Percentiles rank a stretch among this genome's conserved stretches.
Evolutionary conservation across 1,140 invertebrate species (phyloP).

Genomic region (Subanguina moxae): DNA sequence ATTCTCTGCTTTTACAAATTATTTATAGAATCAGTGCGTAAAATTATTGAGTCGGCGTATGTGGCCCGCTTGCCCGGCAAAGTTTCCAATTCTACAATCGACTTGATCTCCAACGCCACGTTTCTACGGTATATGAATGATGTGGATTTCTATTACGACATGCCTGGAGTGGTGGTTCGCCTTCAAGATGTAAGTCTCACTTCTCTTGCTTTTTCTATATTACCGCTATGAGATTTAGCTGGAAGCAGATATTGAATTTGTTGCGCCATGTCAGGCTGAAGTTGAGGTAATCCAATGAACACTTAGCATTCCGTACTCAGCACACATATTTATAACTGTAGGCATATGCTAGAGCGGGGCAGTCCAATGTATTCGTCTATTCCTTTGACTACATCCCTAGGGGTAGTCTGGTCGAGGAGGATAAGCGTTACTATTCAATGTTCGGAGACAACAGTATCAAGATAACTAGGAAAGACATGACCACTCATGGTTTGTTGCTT

Average conservation of each 20-base stretch:
- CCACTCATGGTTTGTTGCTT: slow-evolving; percentile 21
- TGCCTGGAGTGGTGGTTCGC: slow-evolving; percentile 47
- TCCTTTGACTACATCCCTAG: slow-evolving; percentile 58
- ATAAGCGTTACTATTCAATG: slow-evolving; percentile 42
- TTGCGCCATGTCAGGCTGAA: slow-evolving; percentile 56
- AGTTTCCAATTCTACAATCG: slow-evolving; percentile 49
- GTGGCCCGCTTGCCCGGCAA: slow-evolving; percentile 35
- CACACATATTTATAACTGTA: background rate
- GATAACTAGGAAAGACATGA: slow-evolving; percentile 47
- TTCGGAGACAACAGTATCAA: slow-evolving; percentile 53
- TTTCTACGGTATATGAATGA: slow-evolving; percentile 51
- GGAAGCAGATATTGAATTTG: slow-evolving; percentile 58
- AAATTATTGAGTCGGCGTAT: slow-evolving; percentile 38
- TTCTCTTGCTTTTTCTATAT: slow-evolving; percentile 8
- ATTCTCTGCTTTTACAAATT: too few species aligned
- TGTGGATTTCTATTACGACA: slow-evolving; percentile 44
- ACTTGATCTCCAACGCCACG: slow-evolving; percentile 53
- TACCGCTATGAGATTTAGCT: slow-evolving; percentile 29
- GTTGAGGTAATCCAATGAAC: slow-evolving; percentile 33
- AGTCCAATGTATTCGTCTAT: slow-evolving; percentile 31
- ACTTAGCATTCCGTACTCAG: background rate
- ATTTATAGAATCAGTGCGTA: too few species aligned
- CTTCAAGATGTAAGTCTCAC: slow-evolving; percentile 50
- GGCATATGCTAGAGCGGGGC: slow-evolving; percentile 36
- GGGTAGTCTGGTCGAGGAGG: slow-evolving; percentile 51